These are phyloP conservation scores for Heteromyza rotundicornis DNA, from an alignment of 2,888 invertebrate genomes.

Conservation along the genomic window DNA sequence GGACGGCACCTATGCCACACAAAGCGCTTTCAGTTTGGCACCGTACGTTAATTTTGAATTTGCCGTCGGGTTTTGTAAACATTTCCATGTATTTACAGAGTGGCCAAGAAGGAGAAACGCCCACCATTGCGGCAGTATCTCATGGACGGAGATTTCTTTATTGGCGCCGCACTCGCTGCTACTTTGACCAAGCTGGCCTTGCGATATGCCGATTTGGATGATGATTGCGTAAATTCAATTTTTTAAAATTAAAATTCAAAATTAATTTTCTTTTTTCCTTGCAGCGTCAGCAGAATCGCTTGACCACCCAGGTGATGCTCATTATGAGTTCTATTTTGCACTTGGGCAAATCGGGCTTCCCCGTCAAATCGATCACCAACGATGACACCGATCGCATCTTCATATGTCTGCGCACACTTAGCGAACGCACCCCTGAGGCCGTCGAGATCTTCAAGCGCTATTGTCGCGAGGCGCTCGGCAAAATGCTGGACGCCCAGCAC, in stretches of 20 bases:
- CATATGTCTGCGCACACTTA: conserved; percentile 77
- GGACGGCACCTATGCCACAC: conserved; percentile 98
- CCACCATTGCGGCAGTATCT: conserved; percentile 87
- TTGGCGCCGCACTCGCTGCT: conserved; percentile 90
- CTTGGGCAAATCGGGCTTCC: conserved; percentile 78
- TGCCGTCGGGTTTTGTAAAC: neutral
- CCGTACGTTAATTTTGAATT: conserved; percentile 66
- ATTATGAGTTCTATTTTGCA: conserved; percentile 86
- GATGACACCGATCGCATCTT: conserved; percentile 92
- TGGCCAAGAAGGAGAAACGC: conserved; percentile 71
- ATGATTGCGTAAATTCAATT: conserved; percentile 46
- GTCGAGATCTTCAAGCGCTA: conserved; percentile 74
- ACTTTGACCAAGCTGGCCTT: conserved; percentile 91
- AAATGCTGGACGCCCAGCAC: conserved; percentile 82
- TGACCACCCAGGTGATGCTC: conserved; percentile 84
- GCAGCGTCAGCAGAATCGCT: conserved; percentile 64
- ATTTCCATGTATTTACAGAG: no score
- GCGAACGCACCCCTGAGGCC: conserved; percentile 72
- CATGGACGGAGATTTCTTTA: conserved; percentile 94
- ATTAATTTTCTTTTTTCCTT: conserved; percentile 7
- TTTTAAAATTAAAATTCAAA: no score
- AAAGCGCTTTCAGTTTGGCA: conserved; percentile 91
- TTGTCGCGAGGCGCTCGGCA: conserved; percentile 79
- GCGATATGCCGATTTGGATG: conserved; percentile 66
- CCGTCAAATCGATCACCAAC: conserved; percentile 85